Evolutionary conservation across 2,797 vertebrate genomes (phyloP).

Genomic region (Mycteria americana): DNA sequence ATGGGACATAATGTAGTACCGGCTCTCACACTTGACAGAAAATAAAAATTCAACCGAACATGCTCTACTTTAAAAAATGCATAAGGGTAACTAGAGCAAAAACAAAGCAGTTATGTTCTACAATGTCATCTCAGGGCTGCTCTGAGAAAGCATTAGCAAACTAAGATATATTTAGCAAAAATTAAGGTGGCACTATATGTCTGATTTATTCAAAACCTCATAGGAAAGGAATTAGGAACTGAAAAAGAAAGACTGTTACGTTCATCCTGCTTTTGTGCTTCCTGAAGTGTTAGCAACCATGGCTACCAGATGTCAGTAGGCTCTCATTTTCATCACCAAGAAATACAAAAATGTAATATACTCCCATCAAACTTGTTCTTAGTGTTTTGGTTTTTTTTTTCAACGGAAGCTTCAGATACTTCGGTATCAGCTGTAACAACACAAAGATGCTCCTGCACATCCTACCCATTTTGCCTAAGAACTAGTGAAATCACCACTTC

Average conservation of each 20-base stretch:
- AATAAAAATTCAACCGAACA: neutral
- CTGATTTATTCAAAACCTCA: slow-evolving; percentile 13
- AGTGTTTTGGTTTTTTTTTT: too few species aligned
- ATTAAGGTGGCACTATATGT: neutral
- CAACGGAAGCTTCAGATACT: neutral
- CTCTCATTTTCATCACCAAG: slow-evolving; percentile 9
- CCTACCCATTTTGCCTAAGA: neutral
- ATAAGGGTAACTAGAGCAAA: slow-evolving; percentile 25
- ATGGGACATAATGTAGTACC: neutral
- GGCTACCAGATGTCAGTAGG: slow-evolving; percentile 33
- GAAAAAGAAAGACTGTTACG: neutral
- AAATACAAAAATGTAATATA: neutral
- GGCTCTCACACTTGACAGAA: neutral
- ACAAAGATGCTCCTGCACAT: neutral
- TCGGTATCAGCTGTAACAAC: neutral
- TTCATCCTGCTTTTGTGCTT: slow-evolving; percentile 2
- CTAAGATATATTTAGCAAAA: slow-evolving; percentile 10
- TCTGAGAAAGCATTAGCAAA: slow-evolving; percentile 10
- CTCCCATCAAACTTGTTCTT: neutral
- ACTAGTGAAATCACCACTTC: neutral
- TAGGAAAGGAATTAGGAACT: neutral
- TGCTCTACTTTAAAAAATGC: neutral
- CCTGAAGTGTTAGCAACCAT: slow-evolving; percentile 26
- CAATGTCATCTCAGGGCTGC: slow-evolving; percentile 9
- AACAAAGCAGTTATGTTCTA: neutral